Evolutionary conservation across 1,140 invertebrate genomes (phyloP), one percentile per base, ranked within the genome.

Genomic region (Neoseiulus cucumeris): DNA sequence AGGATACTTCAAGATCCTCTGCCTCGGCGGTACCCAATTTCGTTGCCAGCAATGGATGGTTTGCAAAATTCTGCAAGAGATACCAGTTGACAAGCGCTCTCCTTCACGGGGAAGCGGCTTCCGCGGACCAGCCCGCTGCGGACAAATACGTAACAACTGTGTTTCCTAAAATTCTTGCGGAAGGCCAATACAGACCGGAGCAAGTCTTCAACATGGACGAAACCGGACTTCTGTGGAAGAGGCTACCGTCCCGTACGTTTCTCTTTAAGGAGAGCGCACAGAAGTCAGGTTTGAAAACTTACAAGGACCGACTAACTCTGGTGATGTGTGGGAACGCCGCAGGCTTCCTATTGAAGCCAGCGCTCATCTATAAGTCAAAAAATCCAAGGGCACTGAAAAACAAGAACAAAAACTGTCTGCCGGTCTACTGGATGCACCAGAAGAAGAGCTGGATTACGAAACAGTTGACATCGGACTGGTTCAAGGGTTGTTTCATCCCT

Each of bases 321-420:
- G 20, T 67, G 9, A 66, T 67, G 17, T 9, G 65, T 45, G 64
- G 30, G 2, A 67, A 67, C 65, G 66, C 64, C 65, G 64, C 1
- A 22, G 66, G 33, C 17, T 65, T n/a, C 25, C 22, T 66, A 14
- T 39, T 66, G 9, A 30, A 64, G 25, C 64, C 51, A 9, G 64
- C 20, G 12, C 33, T 64, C 22, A 64, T 66, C 64, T 55, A 66
- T 29, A 44, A 65, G n/a, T 9, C 39, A 5, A 65, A 44, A 51
- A 67, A 65, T 64, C 66, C 64, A 44, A 9, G 44, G 41, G 64
- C 67, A 5, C 55, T 68, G 44, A 66, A 68, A 42, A 66, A 55
- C 65, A 66, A 47, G 42, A 41, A 51, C 41, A 65, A 39, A 9
- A 39, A 39, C 9, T 39, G 2, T 2, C 18, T 28, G 17, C 47